Percentiles rank a stretch among this genome's conserved stretches.
phyloP scores from a whole-genome alignment of 1,140 invertebrate genomes.

The Tenebrio molitor region DNA sequence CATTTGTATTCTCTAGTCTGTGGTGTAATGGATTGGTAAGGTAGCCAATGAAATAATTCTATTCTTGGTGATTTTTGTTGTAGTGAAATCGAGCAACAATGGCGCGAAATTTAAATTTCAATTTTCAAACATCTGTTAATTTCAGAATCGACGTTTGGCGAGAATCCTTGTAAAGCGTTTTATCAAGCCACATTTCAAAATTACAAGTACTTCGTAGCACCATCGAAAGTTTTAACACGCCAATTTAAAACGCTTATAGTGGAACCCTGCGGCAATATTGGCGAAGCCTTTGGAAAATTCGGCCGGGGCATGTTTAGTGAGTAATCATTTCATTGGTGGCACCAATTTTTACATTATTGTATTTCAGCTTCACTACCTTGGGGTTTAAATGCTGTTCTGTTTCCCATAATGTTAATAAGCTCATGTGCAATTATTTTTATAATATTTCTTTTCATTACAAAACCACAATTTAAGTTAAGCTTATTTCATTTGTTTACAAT shows the following conservation, averaged over 20 bases:
- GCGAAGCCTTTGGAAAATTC: constrained; percentile 50
- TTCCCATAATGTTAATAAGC: constrained; percentile 4
- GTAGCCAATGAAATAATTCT: no score
- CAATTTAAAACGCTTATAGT: constrained; percentile 51
- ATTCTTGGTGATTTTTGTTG: background rate
- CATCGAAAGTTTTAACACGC: constrained; percentile 49
- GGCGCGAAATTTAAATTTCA: constrained; percentile 5
- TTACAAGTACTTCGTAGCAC: constrained; percentile 51
- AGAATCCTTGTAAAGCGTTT: constrained; percentile 49
- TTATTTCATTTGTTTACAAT: constrained; percentile 30
- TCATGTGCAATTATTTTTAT: background rate
- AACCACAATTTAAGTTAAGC: constrained; percentile 15
- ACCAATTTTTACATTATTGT: background rate
- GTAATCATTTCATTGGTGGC: background rate
- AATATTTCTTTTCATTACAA: constrained; percentile 13
- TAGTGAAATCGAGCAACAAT: no score
- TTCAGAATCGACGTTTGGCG: constrained; percentile 22
- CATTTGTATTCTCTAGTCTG: no score
- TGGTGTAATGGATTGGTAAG: no score
- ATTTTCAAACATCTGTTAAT: no score
- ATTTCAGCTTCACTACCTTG: constrained; percentile 5
- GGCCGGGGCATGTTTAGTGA: constrained; percentile 12
- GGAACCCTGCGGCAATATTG: constrained; percentile 48
- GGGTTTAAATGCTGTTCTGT: background rate
- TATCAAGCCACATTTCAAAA: constrained; percentile 46